Conservation (phyloP, 2,113 vertebrate genomes). For the Callopanchax toddi region DNA sequence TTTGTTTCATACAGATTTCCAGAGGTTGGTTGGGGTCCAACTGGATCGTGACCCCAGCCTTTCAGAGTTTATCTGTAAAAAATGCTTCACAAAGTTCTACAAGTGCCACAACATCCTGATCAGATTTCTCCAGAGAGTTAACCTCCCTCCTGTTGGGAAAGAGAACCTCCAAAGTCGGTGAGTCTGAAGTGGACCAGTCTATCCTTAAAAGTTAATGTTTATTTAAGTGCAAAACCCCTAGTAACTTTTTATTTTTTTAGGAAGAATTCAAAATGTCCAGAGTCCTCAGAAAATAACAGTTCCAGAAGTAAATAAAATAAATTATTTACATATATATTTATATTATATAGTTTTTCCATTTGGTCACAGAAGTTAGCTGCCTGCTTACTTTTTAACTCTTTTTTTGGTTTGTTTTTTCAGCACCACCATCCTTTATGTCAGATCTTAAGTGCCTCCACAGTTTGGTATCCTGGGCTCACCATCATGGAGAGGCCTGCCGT, state of each 20-base stretch:
- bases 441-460: conserved; percentile 85
- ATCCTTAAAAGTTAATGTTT: not conserved
- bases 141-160: conserved; percentile 76
- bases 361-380: not conserved
- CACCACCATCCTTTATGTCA: conserved; percentile 74
- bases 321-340: not conserved
- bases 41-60: conserved; percentile 85
- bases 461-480: conserved; percentile 89
- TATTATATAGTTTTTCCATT: too few species aligned
- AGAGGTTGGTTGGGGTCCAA: conserved; percentile 88
- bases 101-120: conserved; percentile 89
- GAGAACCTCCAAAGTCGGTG: conserved; percentile 77
- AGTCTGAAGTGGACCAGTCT: not conserved
- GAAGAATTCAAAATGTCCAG: conserved; percentile 42
- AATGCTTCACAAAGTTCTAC: conserved; percentile 94
- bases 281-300: conserved; percentile 27
- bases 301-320: conserved; percentile 51
- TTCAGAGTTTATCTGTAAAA: conserved; percentile 92
- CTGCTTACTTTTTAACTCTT: not conserved
- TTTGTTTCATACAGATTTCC: conserved; percentile 90
- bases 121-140: conserved; percentile 90
- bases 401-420: conserved; percentile 13
- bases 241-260: conserved; percentile 50
- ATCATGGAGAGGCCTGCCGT: conserved; percentile 83
- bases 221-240: not conserved